Percentiles rank a stretch among this genome's conserved stretches.
phyloP scores from a whole-genome alignment of 2,888 invertebrate genomes.

The Lasius platythorax region DNA sequence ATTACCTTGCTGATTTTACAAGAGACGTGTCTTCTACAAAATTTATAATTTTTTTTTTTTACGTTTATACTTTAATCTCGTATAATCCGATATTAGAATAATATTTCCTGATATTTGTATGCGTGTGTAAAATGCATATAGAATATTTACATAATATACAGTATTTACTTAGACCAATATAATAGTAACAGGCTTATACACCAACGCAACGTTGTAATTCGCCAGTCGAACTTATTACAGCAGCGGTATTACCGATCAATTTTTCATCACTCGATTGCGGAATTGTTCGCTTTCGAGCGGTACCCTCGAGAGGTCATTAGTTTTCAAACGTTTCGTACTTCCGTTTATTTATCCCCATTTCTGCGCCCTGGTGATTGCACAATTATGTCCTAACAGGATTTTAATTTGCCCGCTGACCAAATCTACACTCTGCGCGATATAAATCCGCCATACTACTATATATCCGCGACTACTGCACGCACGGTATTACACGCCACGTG shows the following conservation, averaged over 20 bases:
- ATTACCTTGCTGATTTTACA: background rate
- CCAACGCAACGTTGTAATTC: background rate
- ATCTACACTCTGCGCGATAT: constrained; percentile 23
- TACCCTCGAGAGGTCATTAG: constrained; percentile 35
- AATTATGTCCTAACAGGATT: constrained; percentile 61
- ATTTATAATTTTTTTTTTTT: background rate
- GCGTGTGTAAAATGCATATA: background rate
- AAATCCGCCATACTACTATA: background rate
- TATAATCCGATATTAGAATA: background rate
- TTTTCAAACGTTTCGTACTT: constrained; percentile 50
- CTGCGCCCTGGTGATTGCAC: constrained; percentile 42
- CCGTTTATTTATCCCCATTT: constrained; percentile 55
- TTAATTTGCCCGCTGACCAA: constrained; percentile 57
- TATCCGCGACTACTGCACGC: background rate
- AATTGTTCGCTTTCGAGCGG: constrained; percentile 11
- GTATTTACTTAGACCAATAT: constrained; percentile 6
- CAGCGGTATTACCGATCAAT: constrained; percentile 40
- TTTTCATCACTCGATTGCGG: constrained; percentile 46
- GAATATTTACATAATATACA: background rate
- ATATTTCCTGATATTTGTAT: background rate
- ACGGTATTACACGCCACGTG: background rate
- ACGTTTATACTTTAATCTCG: background rate
- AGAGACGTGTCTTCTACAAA: background rate
- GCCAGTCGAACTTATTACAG: constrained; percentile 33
- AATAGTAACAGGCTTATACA: background rate